A percentile compares a stretch with the other conserved stretches of the same genome.
These are phyloP conservation scores for Tyrannus savana DNA, from an alignment of 2,113 vertebrate genomes.

Conservation along the genomic window DNA sequence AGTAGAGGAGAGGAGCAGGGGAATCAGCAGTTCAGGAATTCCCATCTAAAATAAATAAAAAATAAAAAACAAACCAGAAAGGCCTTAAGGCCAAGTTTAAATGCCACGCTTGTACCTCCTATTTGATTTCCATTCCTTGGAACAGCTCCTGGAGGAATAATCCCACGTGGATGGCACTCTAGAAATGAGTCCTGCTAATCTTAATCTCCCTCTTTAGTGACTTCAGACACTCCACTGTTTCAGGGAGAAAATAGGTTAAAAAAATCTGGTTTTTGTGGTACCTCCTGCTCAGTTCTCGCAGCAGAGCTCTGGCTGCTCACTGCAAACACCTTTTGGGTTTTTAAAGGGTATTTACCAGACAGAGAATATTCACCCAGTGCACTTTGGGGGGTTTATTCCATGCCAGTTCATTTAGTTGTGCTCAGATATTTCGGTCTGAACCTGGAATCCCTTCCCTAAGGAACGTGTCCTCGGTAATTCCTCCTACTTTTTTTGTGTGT, in stretches of 20 bases:
- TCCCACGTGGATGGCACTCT: not conserved
- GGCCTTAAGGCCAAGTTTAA: not conserved
- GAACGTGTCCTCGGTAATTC: not conserved
- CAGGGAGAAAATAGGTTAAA: not conserved
- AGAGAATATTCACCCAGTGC: not conserved
- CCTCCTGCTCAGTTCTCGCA: not conserved
- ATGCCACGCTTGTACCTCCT: rapidly evolving
- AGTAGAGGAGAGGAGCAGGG: not conserved
- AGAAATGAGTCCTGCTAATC: not conserved
- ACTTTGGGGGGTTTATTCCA: not conserved
- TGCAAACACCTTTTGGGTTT: not conserved
- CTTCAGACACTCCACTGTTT: not conserved
- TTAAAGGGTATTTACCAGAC: not conserved
- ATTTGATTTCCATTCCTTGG: not conserved
- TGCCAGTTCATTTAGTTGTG: rapidly evolving
- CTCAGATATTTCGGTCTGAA: not conserved
- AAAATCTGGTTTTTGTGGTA: not conserved
- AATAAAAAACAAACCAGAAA: not conserved
- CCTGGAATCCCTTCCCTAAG: not conserved
- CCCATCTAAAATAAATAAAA: not conserved
- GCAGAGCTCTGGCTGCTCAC: not conserved
- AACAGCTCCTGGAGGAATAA: not conserved
- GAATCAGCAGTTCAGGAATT: not conserved
- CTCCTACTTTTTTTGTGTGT: not conserved
- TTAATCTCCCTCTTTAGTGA: not conserved